Evolutionary conservation across 2,888 invertebrate species (phyloP).

Genomic region (Drosophila ezoana): DNA sequence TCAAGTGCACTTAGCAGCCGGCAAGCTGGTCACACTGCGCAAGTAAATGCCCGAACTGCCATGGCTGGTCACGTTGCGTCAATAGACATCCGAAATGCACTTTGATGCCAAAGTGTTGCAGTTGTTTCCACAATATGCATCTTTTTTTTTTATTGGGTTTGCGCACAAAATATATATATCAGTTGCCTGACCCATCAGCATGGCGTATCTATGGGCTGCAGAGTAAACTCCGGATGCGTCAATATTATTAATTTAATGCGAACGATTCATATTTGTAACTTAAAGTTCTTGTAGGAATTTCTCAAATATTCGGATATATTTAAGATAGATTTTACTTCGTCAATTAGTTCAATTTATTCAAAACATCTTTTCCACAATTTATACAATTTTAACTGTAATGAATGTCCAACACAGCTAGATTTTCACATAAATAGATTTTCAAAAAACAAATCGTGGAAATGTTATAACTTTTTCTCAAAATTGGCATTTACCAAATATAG

Average conservation of each 20-base stretch:
- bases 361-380: too few relatives aligned
- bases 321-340: neutral
- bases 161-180: constrained; percentile 4
- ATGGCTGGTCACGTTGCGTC: constrained; percentile 75
- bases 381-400: too few relatives aligned
- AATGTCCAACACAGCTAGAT: too few relatives aligned
- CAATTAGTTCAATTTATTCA: too few relatives aligned
- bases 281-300: neutral
- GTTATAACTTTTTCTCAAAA: too few relatives aligned
- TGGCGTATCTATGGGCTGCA: constrained; percentile 17
- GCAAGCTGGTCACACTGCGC: constrained; percentile 16
- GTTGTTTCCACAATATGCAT: constrained; percentile 50
- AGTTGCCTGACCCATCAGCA: constrained; percentile 5
- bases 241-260: constrained; percentile 8
- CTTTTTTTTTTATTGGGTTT: constrained; percentile 7
- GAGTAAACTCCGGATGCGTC: neutral
- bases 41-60: constrained; percentile 49
- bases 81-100: constrained; percentile 70
- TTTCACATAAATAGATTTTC: too few relatives aligned
- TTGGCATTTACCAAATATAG: too few relatives aligned
- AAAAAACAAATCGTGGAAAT: too few relatives aligned
- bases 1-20: constrained; percentile 44
- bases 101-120: constrained; percentile 58
- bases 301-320: neutral
- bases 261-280: neutral